phyloP scores from a whole-genome alignment of 2,113 vertebrate species.

The Morphnarchus princeps region DNA sequence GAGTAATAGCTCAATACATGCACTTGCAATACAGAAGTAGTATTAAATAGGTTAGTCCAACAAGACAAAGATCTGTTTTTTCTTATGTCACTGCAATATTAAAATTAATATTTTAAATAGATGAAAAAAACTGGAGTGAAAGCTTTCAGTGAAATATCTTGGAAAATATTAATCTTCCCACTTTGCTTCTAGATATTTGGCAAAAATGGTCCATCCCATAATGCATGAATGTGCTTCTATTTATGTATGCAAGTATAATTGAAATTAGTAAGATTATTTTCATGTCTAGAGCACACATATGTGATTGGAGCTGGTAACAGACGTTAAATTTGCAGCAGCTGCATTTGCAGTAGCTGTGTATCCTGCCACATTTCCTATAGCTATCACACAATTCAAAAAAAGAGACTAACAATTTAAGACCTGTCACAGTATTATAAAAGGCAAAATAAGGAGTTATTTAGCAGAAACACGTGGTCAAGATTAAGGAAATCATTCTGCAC shows the following conservation, averaged over 20 bases:
- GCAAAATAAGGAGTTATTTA: conserved; percentile 42
- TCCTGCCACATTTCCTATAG: neutral
- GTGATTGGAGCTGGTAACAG: neutral
- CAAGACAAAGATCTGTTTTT: neutral
- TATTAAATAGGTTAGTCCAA: neutral
- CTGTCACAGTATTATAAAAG: neutral
- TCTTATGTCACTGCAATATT: neutral
- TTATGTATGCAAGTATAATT: neutral
- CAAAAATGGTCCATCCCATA: neutral
- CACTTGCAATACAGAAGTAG: neutral
- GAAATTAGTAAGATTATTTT: neutral
- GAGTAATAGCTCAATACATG: neutral
- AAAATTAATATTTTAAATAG: neutral
- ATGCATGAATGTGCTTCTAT: neutral
- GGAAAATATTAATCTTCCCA: neutral
- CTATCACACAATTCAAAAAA: neutral
- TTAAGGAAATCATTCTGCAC: neutral
- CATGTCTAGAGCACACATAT: neutral
- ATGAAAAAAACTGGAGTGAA: neutral
- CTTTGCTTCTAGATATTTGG: neutral
- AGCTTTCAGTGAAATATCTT: neutral
- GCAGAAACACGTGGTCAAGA: neutral
- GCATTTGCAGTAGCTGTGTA: neutral
- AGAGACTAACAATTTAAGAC: neutral
- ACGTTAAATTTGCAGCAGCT: neutral